Base-by-base conservation (phyloP, 2,113 vertebrate genomes). In the Hymenochirus boettgeri region DNA sequence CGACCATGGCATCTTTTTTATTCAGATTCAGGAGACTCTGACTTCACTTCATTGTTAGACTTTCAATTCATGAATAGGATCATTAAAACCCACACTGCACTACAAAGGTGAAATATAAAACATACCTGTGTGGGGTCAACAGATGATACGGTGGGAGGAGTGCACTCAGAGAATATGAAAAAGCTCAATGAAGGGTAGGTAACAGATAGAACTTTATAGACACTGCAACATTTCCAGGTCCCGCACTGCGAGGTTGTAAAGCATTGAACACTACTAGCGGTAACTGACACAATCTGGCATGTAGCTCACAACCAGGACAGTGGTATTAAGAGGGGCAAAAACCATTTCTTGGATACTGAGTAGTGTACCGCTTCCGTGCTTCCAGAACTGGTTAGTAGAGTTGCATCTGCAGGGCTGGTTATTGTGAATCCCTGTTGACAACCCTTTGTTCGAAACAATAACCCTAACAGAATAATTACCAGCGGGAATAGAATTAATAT, bases 281-380 rank as follows among this genome's bases (percentile, higher is more conserved):
- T 82, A 69, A 78, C 70, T 26, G 78, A 74, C 53, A 75, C 62
- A 42, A 91, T 76, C 23, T 19, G 3, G 70, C 92, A 94, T 22
- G 54, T 25, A 8, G 71, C 9, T 3, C 73, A 74, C 89, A 1
- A 93, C 18, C 12, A 3, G 79, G 29, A 94, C 87, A 2, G 69
- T 87, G 31, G 89, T 94, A 45, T 84, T 86, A 6, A 80, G 82
- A 0, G 63, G 77, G 33, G 72, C 71, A 51, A 94, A n/a, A 93
- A 12, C 92, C 91, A 21, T 92, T 94, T 22, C 92, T 91, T 6
- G 65, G 70, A 93, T 73, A 37, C 70, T 45, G 1, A 94, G 75
- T 0, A 61, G 53, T 0, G 90, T 93, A 2, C 88, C 89, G 15
- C 92, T 0, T 69, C 79, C 13, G 81, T 33, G 69, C 92, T 92